Conservation (phyloP, 2,888 invertebrate species). For the Tillus elongatus region DNA sequence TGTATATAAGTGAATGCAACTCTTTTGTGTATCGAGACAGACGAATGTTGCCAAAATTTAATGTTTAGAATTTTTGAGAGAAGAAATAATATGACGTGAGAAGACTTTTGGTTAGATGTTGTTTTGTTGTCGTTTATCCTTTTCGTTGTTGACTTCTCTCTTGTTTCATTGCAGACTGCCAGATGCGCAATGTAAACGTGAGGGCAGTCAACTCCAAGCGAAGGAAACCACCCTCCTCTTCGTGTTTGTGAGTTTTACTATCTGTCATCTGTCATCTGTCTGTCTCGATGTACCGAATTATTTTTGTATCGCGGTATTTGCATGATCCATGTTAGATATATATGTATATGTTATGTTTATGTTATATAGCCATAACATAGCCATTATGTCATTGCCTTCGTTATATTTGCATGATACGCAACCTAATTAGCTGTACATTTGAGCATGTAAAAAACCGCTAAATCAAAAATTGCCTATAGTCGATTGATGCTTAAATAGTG, state of each 20-base stretch:
- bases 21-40: constrained; percentile 4
- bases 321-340: no score
- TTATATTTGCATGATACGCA: no score
- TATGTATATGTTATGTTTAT: no score
- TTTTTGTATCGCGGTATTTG: no score
- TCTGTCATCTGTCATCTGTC: constrained; percentile 32
- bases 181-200: constrained; percentile 66
- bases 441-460: no score
- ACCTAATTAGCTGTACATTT: no score
- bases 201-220: constrained; percentile 61
- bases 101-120: constrained; percentile 19
- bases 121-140: constrained; percentile 22
- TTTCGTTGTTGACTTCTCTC: constrained; percentile 45
- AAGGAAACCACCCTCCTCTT: constrained; percentile 56
- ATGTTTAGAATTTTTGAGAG: neutral
- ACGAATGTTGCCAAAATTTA: constrained; percentile 6
- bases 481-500: no score
- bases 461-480: no score
- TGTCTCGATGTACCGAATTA: constrained; percentile 36
- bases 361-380: no score
- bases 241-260: constrained; percentile 56
- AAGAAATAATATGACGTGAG: constrained; percentile 6
- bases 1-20: no score
- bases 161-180: constrained; percentile 69
- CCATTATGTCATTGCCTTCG: no score